Evolutionary conservation across 2,888 invertebrate genomes (phyloP), one percentile per base, ranked within the genome.

Genomic region (Thecophora atra): DNA sequence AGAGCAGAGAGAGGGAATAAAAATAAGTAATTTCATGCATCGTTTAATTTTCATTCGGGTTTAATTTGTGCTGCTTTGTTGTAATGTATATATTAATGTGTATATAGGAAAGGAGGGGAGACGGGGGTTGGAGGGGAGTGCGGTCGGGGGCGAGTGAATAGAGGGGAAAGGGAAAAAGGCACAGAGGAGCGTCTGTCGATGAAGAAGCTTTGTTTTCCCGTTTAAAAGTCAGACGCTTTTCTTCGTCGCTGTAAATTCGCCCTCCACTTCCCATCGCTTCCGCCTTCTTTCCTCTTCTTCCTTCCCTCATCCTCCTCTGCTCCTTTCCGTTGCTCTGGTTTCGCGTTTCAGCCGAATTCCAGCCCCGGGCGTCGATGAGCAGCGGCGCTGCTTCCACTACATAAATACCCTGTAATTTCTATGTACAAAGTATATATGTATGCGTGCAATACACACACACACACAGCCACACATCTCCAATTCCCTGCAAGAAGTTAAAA

Each of bases 21-120:
- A 58, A 74, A 69, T 72, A 75, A 78, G 77, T 74, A 78, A 78
- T 78, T 78, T 78, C 78, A 76, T 76, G 78, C 78, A 77, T 77
- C 78, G 78, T 76, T 77, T 74, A 73, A 71, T 77, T 78, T 77
- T 77, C 76, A 78, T 77, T 77, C 76, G 77, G 69, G 73, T 76
- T 78, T 78, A 77, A 78, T 77, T 78, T 76, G 74, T 70, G 73
- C 68, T 72, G 68, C 75, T 74, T 72, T 60, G 47, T 68, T 72
- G 56, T 72, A 21, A n/a, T 54, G 8, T 54, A 17, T 4, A 17
- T 54, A 3, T 54, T 13, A 21, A 24, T 24, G 54, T 21, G 8
- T 54, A 2, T 1, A 24, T 54, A n/a, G n/a, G n/a, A n/a, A n/a
- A n/a, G n/a, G n/a, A n/a, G n/a, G n/a, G n/a, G n/a, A n/a, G n/a